Conservation (phyloP, 2,113 vertebrate species). For the Nyctibius bracteatus region DNA sequence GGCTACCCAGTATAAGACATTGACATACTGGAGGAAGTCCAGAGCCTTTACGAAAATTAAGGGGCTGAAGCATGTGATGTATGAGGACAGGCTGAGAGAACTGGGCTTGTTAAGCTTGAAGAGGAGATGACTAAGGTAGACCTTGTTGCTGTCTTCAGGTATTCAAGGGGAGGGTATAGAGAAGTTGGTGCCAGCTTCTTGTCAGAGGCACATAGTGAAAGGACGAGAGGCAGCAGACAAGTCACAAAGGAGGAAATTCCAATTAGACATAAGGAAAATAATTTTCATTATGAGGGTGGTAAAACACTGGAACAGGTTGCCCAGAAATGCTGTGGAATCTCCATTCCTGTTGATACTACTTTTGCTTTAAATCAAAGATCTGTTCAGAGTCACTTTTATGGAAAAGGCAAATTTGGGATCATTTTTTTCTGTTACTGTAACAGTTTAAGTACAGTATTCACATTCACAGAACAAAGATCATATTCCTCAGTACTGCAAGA, state of each 20-base stretch:
- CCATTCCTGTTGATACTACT: background rate
- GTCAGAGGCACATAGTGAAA: background rate
- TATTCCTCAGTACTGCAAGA: background rate
- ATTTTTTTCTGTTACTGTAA: background rate
- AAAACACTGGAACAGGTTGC: background rate
- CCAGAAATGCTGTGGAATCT: background rate
- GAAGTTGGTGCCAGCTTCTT: background rate
- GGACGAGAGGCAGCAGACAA: background rate
- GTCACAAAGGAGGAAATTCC: background rate
- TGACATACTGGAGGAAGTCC: background rate
- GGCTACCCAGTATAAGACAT: background rate
- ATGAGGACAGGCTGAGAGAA: background rate
- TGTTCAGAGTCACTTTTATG: background rate
- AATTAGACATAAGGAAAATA: background rate
- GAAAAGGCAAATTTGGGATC: background rate
- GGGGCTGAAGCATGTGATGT: background rate
- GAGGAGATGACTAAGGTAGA: background rate
- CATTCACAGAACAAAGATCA: background rate
- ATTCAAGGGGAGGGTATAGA: background rate
- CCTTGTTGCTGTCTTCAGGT: background rate
- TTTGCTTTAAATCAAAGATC: background rate
- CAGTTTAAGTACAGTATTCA: background rate
- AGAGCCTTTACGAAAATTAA: background rate
- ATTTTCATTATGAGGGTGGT: background rate
- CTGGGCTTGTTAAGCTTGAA: background rate